These are phyloP conservation scores for Clusia tigrina DNA, from an alignment of 2,888 invertebrate species.

Conservation along the genomic window DNA sequence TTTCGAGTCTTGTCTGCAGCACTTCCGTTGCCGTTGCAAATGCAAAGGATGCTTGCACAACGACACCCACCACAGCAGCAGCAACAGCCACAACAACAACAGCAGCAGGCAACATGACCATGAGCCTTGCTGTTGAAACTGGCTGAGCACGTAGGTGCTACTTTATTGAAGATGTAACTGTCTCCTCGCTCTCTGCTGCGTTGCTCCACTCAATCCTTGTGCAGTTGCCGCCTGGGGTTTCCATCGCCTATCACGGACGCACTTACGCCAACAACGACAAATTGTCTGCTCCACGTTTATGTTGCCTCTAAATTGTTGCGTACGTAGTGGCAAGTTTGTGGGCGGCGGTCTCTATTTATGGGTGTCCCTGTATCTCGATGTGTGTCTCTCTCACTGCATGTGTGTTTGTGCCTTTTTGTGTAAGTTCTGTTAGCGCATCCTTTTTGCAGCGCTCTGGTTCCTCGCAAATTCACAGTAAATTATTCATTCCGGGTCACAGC, in stretches of 20 bases:
- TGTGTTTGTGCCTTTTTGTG: background rate
- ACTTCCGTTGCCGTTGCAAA: constrained; percentile 15
- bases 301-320: too few species aligned
- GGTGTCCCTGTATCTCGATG: too few species aligned
- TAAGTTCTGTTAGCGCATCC: background rate
- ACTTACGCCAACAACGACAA: too few species aligned
- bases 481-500: constrained; percentile 20
- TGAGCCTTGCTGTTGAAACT: background rate
- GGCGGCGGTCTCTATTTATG: too few species aligned
- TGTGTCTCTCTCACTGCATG: too few species aligned
- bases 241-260: too few species aligned
- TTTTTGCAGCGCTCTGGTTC: background rate
- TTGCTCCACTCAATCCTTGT: too few species aligned
- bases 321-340: too few species aligned
- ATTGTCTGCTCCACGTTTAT: too few species aligned
- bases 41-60: background rate
- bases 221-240: too few species aligned
- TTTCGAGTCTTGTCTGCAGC: constrained; percentile 15
- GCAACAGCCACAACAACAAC: background rate
- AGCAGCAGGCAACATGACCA: background rate
- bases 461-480: constrained; percentile 20
- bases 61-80: background rate
- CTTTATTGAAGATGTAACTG: too few species aligned
- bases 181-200: too few species aligned
- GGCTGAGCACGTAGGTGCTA: background rate